Evolutionary conservation across 2,888 invertebrate species (phyloP), one percentile per base, ranked within the genome.

Genomic region (Augiades crinisus): DNA sequence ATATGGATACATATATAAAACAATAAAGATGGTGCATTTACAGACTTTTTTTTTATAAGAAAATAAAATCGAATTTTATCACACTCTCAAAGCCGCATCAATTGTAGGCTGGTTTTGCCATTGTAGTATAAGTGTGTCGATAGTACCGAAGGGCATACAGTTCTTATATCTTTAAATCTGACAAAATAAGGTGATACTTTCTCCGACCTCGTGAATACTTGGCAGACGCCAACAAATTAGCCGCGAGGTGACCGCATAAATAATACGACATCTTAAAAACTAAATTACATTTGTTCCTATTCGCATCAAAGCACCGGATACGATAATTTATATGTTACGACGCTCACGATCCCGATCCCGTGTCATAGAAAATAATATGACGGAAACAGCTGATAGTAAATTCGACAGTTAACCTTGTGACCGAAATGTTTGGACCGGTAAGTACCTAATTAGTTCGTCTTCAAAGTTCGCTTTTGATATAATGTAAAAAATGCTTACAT

Each of bases 241-340:
- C 3, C 10, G 7, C 19, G 31, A 38, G 22, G 13, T 33, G 47
- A 51, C 47, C 52, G 33, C 47, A 61, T 61, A 59, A 57, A 62
- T 61, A 56, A 62, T 57, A 47, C n/a, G n/a, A 21, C 31, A 40
- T 12, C 53, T 31, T 34, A 45, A 55, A 58, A 58, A 57, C 54
- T 49, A 49, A 57, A 58, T 47, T 46, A 37, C 44, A 34, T 47
- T 54, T 36, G 56, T 54, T 57, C 46, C 47, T 56, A 24, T 44
- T 49, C 55, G 56, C 49, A 62, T 74, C 72, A 74, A 73, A 73
- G 73, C 53, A 46, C 60, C 70, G 73, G 73, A 73, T 60, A 66
- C 64, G 55, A 60, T 70, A 68, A 60, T 61, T 72, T 60, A 66
- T 58, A 55, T 43, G 55, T 61, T 60, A 61, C 61, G 60, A 59